Base-by-base conservation (phyloP, 2,888 invertebrate genomes). In the Schrankia costaestrigalis region DNA sequence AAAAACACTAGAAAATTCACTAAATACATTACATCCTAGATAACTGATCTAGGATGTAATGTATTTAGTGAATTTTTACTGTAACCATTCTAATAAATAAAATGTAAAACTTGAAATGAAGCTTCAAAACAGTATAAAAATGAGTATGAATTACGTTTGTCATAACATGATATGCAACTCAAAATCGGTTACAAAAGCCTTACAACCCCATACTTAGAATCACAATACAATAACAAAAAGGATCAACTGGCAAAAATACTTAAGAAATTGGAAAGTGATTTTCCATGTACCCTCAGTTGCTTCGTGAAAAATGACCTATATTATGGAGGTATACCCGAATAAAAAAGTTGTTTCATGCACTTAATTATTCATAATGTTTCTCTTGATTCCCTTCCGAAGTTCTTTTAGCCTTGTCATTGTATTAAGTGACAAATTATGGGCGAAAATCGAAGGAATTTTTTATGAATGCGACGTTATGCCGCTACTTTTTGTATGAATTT, bases 321-420 rank as follows among this genome's bases (percentile, higher is more conserved):
- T 66, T 58, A 53, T 44, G 47, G 45, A 66, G 61, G 66, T 65
- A 56, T 59, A 58, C 54, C 63, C 50, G 42, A 58, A 71, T 67
- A 66, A 71, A 77, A 76, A 82, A 81, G 74, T 78, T 67, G 60
- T 55, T 56, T 61, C 56, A 68, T 71, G 62, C 73, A 78, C 72
- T 85, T 83, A 82, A 83, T 81, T 85, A 86, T 86, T 85, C 83
- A 86, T 78, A 78, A 78, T 75, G 72, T 79, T 78, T 76, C 54
- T 63, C 64, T 63, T 78, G 75, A 73, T 77, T 74, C 76, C 67
- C 67, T 61, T 58, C 53, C 47, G 52, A 61, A 63, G 52, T 63
- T 69, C 73, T 64, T 76, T 76, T 62, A 52, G 58, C 59, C 69
- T 76, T 82, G 83, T 81, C 81, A 78, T 66, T 67, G 67, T 60